A percentile compares a stretch with the other conserved stretches of the same genome.
Conservation (phyloP, 1,140 invertebrate genomes). For the Ctenoplectra terminalis region DNA sequence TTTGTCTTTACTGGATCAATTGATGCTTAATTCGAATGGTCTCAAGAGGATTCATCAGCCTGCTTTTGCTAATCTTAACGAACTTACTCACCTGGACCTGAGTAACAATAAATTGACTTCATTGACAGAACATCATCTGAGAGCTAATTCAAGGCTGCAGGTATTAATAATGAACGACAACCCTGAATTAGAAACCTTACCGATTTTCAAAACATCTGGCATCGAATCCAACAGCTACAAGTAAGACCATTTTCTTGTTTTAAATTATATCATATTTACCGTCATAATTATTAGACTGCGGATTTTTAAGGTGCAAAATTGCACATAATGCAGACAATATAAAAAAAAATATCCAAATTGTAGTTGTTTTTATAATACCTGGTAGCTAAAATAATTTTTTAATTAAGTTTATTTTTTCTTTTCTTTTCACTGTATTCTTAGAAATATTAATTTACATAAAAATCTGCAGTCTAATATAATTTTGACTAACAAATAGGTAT, state of each 20-base stretch:
- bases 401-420: too few relatives aligned
- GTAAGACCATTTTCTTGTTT: conserved; percentile 50
- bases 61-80: conserved; percentile 85
- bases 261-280: not conserved
- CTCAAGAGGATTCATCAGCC: conserved; percentile 87
- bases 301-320: too few relatives aligned
- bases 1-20: conserved; percentile 85
- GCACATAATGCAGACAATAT: too few relatives aligned
- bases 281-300: too few relatives aligned
- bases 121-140: conserved; percentile 86
- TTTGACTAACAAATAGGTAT: too few relatives aligned
- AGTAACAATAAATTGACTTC: conserved; percentile 87
- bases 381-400: too few relatives aligned
- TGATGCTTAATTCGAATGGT: conserved; percentile 86
- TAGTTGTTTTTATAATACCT: too few relatives aligned
- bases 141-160: conserved; percentile 86
- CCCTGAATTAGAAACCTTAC: conserved; percentile 85
- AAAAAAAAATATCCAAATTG: too few relatives aligned
- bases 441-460: too few relatives aligned
- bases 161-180: conserved; percentile 87
- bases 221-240: conserved; percentile 74
- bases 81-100: conserved; percentile 86
- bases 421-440: too few relatives aligned
- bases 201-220: conserved; percentile 78
- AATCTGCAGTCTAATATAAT: too few relatives aligned